Evolutionary conservation across 64 coral and sea anemone species (phyloP).

Genomic region (Actinia tenebrosa): DNA sequence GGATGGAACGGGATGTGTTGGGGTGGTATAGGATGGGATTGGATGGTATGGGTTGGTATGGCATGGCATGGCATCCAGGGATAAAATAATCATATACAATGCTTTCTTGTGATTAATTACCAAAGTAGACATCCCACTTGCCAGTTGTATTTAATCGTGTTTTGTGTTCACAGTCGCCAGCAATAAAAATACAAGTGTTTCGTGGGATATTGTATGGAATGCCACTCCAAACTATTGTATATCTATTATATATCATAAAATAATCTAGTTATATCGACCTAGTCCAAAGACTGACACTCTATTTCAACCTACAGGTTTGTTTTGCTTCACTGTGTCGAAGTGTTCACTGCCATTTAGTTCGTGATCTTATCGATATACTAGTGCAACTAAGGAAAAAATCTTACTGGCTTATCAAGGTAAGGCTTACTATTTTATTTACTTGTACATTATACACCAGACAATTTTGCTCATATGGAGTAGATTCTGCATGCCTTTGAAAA

Average conservation of each 20-base stretch:
- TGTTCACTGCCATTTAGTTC: slow-evolving; percentile 43
- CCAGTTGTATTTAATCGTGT: no score
- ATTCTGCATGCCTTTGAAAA: no score
- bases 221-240: neutral
- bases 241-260: neutral
- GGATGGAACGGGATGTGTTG: no score
- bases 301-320: slow-evolving; percentile 45
- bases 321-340: slow-evolving; percentile 61
- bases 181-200: no score
- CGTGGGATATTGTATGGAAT: neutral
- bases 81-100: no score
- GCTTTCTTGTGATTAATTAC: no score
- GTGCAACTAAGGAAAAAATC: slow-evolving; percentile 53
- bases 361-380: slow-evolving; percentile 55
- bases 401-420: slow-evolving; percentile 94
- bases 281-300: neutral
- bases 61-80: no score
- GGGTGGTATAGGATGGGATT: no score
- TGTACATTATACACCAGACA: neutral
- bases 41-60: no score
- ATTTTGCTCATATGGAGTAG: neutral
- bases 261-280: no score
- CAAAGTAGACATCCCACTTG: no score
- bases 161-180: no score
- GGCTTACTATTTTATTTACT: neutral